Evolutionary conservation across 2,797 vertebrate species (phyloP).

Genomic region (Pyrocephalus nanus): DNA sequence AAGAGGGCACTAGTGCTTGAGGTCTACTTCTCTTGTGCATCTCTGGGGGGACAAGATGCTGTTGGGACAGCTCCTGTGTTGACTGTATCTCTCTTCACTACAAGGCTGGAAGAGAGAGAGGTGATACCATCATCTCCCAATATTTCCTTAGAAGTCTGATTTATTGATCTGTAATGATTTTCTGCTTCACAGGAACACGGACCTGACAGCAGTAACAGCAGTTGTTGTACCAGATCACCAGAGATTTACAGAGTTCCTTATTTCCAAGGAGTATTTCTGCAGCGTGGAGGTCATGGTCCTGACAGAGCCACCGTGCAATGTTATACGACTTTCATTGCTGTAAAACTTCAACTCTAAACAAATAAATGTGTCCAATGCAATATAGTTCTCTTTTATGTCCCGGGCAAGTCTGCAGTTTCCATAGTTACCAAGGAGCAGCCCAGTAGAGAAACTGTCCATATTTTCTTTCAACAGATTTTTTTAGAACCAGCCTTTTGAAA

Average conservation of each 20-base stretch:
- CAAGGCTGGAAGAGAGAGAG: neutral
- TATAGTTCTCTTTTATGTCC: constrained; percentile 22
- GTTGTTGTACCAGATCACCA: neutral
- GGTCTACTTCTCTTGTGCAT: neutral
- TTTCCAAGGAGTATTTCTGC: neutral
- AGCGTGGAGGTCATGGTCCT: neutral
- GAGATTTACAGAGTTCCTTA: constrained; percentile 26
- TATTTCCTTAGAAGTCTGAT: neutral
- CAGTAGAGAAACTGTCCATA: neutral
- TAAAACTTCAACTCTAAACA: constrained; percentile 44
- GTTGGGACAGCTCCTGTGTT: neutral
- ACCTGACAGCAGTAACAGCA: neutral
- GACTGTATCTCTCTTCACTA: neutral
- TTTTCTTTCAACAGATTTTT: neutral
- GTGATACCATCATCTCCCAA: neutral
- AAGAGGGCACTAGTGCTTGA: neutral
- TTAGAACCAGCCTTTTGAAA: neutral
- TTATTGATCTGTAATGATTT: constrained; percentile 33
- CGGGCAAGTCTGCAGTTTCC: constrained; percentile 26
- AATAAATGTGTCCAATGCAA: constrained; percentile 8
- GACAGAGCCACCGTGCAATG: neutral
- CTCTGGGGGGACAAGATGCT: neutral
- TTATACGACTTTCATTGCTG: neutral
- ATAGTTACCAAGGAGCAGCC: constrained; percentile 22
- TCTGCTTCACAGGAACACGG: neutral